A percentile compares a stretch with the other conserved stretches of the same genome.
Conservation (phyloP, 2,888 invertebrate genomes). For the Melieria crassipennis region DNA sequence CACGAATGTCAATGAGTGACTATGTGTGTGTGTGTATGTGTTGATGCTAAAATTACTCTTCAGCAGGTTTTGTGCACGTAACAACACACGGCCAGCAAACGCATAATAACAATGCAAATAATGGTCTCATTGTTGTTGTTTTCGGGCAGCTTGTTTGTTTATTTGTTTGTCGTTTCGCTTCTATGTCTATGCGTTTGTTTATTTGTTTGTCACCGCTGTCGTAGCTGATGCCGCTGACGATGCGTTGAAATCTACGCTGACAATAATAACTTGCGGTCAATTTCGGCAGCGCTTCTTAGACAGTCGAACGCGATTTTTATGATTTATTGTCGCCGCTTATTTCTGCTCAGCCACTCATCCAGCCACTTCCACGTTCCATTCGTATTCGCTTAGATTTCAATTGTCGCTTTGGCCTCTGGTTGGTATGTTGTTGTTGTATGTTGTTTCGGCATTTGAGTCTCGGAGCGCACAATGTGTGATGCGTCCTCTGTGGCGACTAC, state of each 20-base stretch:
- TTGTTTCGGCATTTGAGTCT: too few relatives aligned
- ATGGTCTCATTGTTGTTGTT: background rate
- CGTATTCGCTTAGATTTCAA: background rate
- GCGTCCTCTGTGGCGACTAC: background rate
- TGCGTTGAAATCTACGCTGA: conserved; percentile 15
- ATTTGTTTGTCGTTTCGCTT: background rate
- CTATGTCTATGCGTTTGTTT: background rate
- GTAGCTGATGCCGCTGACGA: background rate
- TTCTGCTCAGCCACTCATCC: too few relatives aligned
- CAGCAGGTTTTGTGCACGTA: background rate
- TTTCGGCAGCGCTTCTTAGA: background rate
- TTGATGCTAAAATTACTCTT: too few relatives aligned
- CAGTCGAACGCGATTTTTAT: background rate
- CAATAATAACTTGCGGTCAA: conserved; percentile 27
- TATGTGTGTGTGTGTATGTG: too few relatives aligned
- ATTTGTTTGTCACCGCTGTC: background rate
- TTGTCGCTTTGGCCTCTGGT: conserved; percentile 5
- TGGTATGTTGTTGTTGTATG: too few relatives aligned
- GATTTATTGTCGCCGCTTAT: conserved; percentile 7
- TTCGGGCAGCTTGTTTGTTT: background rate
- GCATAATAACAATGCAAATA: background rate
- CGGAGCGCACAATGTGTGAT: too few relatives aligned
- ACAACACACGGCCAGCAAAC: background rate
- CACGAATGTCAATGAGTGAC: too few relatives aligned
- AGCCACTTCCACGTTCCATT: background rate